Conservation (phyloP, 2,888 invertebrate species). For the Muschampia plurimacula region DNA sequence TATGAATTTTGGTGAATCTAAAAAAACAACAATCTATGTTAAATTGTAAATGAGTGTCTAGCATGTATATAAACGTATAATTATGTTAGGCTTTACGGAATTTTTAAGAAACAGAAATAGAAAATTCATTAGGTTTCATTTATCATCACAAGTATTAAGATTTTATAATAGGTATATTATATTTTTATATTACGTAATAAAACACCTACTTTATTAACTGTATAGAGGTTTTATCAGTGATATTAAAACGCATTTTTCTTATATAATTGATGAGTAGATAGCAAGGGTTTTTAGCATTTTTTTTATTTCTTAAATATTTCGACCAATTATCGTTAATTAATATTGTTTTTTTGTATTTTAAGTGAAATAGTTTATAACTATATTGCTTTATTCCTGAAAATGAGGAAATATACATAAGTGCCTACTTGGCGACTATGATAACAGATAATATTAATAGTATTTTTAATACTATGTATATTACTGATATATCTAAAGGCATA, state of each 20-base stretch:
- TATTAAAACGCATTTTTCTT: conserved; percentile 20
- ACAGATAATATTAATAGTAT: neutral
- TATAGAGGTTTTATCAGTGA: conserved; percentile 4
- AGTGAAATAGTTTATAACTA: conserved; percentile 9
- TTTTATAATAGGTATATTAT: conserved; percentile 17
- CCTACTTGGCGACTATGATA: conserved; percentile 25
- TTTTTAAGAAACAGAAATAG: neutral
- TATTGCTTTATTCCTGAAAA: conserved; percentile 32
- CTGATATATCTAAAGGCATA: neutral
- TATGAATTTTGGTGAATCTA: neutral
- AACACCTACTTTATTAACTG: neutral
- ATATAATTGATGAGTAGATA: neutral
- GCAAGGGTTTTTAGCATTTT: neutral
- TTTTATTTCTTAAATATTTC: neutral
- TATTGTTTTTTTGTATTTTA: neutral
- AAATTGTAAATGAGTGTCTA: neutral
- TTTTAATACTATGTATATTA: neutral
- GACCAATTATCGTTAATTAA: conserved; percentile 14
- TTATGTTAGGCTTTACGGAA: neutral
- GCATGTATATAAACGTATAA: neutral
- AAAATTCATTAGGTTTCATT: neutral
- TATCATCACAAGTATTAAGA: conserved; percentile 31
- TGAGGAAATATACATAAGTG: conserved; percentile 45
- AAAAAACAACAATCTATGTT: too few relatives aligned
- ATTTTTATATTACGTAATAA: conserved; percentile 23